Percentiles rank a stretch among this genome's conserved stretches.
phyloP scores from a whole-genome alignment of 2,797 vertebrate genomes.

The Parauchenoglanis ngamensis region DNA sequence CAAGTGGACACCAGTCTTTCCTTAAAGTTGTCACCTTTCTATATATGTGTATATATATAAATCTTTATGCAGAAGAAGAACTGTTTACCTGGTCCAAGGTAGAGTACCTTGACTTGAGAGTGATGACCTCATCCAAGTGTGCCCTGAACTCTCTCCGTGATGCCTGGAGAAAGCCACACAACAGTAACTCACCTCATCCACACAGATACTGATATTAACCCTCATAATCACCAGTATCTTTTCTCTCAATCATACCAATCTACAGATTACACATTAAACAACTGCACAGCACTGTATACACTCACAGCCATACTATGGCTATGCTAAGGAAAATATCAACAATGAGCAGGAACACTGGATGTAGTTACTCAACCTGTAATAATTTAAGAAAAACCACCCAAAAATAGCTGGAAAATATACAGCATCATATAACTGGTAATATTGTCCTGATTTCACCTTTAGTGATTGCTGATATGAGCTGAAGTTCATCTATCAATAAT shows the following conservation, averaged over 20 bases:
- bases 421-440: background rate
- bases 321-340: slow-evolving; percentile 30
- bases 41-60: slow-evolving; percentile 23
- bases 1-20: no score
- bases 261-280: slow-evolving; percentile 4
- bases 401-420: background rate
- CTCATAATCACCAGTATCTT: slow-evolving; percentile 2
- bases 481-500: background rate
- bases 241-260: slow-evolving; percentile 16
- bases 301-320: slow-evolving; percentile 24
- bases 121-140: slow-evolving; percentile 67
- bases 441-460: background rate
- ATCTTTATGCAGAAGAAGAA: slow-evolving; percentile 39
- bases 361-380: background rate
- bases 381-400: background rate
- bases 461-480: background rate
- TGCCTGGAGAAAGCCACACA: slow-evolving; percentile 66
- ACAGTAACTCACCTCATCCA: slow-evolving; percentile 59
- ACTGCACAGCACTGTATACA: background rate
- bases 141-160: slow-evolving; percentile 67
- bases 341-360: slow-evolving; percentile 19
- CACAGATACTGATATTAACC: slow-evolving; percentile 29
- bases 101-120: slow-evolving; percentile 68
- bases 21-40: background rate
- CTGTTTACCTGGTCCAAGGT: slow-evolving; percentile 68